A percentile compares a stretch with the other conserved stretches of the same genome.
Conservation (phyloP, 2,888 invertebrate genomes). For the Catotricha subobsoleta region DNA sequence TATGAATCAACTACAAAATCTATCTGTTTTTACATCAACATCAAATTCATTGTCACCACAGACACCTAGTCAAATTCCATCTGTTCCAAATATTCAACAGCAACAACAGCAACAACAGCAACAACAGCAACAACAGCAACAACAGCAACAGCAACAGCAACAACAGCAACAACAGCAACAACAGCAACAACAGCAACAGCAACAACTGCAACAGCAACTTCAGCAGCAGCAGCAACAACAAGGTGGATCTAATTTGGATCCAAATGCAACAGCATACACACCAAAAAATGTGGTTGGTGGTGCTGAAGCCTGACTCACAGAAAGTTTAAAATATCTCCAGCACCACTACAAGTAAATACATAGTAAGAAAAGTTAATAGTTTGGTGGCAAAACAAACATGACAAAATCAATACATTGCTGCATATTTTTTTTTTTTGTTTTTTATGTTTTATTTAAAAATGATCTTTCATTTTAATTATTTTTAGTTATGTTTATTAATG, state of each 20-base stretch:
- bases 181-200: conserved; percentile 21
- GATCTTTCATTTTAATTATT: neutral
- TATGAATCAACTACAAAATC: conserved; percentile 7
- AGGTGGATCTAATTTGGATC: conserved; percentile 46
- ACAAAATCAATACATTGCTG: neutral
- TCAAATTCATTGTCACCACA: neutral
- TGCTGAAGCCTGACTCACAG: conserved; percentile 18
- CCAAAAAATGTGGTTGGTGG: conserved; percentile 47
- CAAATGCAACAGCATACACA: conserved; percentile 81
- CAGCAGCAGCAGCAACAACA: neutral
- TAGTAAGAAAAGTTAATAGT: too few species aligned
- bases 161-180: conserved; percentile 12
- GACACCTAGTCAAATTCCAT: conserved; percentile 8
- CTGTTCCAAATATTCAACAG: conserved; percentile 8
- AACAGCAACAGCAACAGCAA: neutral
- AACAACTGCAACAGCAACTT: conserved; percentile 5
- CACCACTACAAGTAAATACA: too few species aligned
- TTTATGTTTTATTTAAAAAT: neutral
- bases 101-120: conserved; percentile 12
- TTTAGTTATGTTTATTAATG: neutral
- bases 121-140: conserved; percentile 19
- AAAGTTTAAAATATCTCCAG: neutral
- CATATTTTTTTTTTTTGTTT: neutral
- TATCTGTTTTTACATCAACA: conserved; percentile 1
- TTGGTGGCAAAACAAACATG: too few species aligned